Conservation (phyloP, 2,888 invertebrate genomes). For the Macaria notata region DNA sequence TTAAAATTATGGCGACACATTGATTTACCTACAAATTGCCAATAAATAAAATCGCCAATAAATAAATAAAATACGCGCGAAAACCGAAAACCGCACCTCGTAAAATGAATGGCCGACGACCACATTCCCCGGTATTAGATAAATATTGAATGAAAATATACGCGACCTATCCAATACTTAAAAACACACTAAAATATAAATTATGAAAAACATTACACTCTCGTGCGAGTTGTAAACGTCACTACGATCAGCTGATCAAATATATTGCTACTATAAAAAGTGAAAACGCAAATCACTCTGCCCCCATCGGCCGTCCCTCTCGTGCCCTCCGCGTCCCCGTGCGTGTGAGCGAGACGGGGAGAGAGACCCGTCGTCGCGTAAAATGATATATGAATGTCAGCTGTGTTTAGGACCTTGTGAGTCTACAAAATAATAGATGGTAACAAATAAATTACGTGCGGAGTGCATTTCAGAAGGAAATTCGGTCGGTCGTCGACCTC, state of each 20-base stretch:
- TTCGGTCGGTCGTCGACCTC: slow-evolving; percentile 79
- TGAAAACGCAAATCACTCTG: slow-evolving; percentile 78
- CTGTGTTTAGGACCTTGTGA: slow-evolving; percentile 82
- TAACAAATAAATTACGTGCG: slow-evolving; percentile 80
- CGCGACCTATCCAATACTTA: slow-evolving; percentile 73
- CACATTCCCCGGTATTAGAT: slow-evolving; percentile 53
- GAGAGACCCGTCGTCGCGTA: slow-evolving; percentile 67
- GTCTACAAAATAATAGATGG: slow-evolving; percentile 82
- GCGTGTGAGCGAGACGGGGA: slow-evolving; percentile 50
- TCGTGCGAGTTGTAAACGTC: slow-evolving; percentile 75
- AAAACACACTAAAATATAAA: slow-evolving; percentile 76
- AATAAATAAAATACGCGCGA: slow-evolving; percentile 43
- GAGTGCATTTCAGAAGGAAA: slow-evolving; percentile 81
- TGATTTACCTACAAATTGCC: slow-evolving; percentile 40
- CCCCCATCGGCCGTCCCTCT: slow-evolving; percentile 57
- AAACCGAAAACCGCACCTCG: slow-evolving; percentile 44
- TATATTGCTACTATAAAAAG: slow-evolving; percentile 82
- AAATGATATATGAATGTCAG: slow-evolving; percentile 83
- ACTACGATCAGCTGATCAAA: slow-evolving; percentile 82
- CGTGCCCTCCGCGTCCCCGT: slow-evolving; percentile 30
- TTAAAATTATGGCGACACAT: slow-evolving; percentile 35
- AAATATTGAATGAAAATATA: slow-evolving; percentile 22
- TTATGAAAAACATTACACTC: slow-evolving; percentile 79
- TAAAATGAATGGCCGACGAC: slow-evolving; percentile 44
- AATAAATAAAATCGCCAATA: slow-evolving; percentile 36